Evolutionary conservation across 2,888 invertebrate genomes (phyloP), one percentile per base, ranked within the genome.

Genomic region (Drosophila infuscata): DNA sequence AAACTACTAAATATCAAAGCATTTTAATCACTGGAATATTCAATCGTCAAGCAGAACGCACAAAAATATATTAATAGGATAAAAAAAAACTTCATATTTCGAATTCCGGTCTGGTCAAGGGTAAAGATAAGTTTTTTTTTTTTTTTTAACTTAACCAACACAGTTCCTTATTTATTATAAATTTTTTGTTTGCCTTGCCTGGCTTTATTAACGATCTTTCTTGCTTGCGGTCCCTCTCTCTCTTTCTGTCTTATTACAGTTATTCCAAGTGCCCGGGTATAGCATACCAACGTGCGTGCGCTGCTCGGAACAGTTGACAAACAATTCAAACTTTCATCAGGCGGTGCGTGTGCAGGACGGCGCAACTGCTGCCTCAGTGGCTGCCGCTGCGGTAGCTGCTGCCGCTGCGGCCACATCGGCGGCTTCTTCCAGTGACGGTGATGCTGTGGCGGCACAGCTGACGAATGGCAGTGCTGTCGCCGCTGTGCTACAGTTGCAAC

Each of bases 231-330:
- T 67, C 48, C 33, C 33, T 57, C 30, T 33, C 32, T 68, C 9
- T 51, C 20, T 35, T 54, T 51, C 43, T 64, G 32, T 64, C 29
- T 59, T 20, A 53, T 74, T 88, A 49, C 83, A 93, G 93, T 89
- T 93, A 83, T 93, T 93, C 79, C 93, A 93, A 92, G 93, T 93
- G 67, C 92, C 93, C 83, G 93, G 93, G 70, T 93, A 93, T 88
- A 93, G 92, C 88, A 91, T 93, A 82, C 93, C 93, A 79, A 93
- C 93, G 70, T 93, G 93, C 90, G 92, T 92, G 53, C 93, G 93
- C 91, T 93, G 93, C 86, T 93, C 93, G 46, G 93, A 93, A 79
- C 93, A 92, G 89, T 89, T 93, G 83, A 93, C 93, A 52, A 91
- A 91, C 51, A 93, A 92, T 80, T 91, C 87, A 38, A 87, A 91